Base-by-base conservation (phyloP, 2,888 invertebrate genomes). In the Morpho achilles region DNA sequence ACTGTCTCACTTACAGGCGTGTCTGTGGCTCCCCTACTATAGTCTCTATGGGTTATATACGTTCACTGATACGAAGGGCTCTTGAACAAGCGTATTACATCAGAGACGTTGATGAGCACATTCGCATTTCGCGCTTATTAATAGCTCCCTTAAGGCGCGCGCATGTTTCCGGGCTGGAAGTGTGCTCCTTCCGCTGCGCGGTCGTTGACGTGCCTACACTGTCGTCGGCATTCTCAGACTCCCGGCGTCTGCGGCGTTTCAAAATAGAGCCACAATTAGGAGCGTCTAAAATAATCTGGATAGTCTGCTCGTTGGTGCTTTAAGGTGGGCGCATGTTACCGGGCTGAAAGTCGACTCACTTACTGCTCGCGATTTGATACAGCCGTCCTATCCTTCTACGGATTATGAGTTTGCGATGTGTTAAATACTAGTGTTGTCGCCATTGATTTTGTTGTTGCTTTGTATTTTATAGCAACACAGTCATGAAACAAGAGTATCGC, bases 91-190 rank as follows among this genome's bases (percentile, higher is more conserved):
- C 8, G 7, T 3, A 43, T 32, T 10, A 22, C n/a, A 44, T 32
- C 23, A 51, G 42, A 52, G 39, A 7, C 39, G 44, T 39, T 45
- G 45, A 52, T 51, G 52, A 44, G 44, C 8, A 23, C 46, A 52
- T 58, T 55, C 72, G 73, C 73, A 75, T 76, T 76, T 76, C 79
- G 76, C 73, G 74, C 74, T 77, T 89, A 88, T 87, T 83, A 87
- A 87, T 88, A 89, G 82, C 74, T 88, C 88, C 88, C 87, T 88
- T 87, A 86, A 87, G 86, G 83, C 87, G 80, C 79, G 85, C 80
- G 82, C 79, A 79, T 78, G 81, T 86, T 89, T 89, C 89, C 89
- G 89, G 88, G 87, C 87, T 88, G 87, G 87, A 88, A 89, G 88
- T 88, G 84, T 84, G 86, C 79, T 86, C 87, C 84, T 89, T 89